phyloP scores from a whole-genome alignment of 2,113 vertebrate species.

The Odocoileus virginianus region DNA sequence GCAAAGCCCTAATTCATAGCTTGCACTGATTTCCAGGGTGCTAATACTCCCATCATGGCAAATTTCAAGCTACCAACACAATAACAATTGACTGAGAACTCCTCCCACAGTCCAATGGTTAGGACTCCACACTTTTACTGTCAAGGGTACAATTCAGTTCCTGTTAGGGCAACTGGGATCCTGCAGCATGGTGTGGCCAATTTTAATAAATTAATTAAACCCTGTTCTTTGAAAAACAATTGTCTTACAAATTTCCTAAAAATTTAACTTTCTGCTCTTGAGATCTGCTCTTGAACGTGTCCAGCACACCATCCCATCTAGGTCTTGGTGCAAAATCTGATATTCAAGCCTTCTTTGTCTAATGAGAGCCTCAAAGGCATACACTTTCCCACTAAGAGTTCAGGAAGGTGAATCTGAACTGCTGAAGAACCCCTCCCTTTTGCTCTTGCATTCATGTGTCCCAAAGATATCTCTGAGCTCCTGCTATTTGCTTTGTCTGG shows the following conservation, averaged over 20 bases:
- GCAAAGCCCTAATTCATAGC: background rate
- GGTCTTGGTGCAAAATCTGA: background rate
- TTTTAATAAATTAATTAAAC: background rate
- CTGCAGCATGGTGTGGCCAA: background rate
- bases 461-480: background rate
- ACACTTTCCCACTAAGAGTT: no score
- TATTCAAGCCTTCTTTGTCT: background rate
- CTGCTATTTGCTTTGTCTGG: background rate
- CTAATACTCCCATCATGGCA: background rate
- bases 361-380: background rate
- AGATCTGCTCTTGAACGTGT: background rate
- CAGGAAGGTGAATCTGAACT: background rate
- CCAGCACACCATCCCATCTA: accelerated
- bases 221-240: background rate
- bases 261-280: background rate
- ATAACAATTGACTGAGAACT: background rate
- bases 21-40: background rate
- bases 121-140: background rate
- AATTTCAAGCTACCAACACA: background rate
- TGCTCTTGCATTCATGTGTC: background rate
- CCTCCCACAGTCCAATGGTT: background rate
- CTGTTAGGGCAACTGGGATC: background rate
- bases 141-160: background rate
- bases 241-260: background rate
- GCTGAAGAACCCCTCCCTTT: background rate